phyloP scores from a whole-genome alignment of 2,113 vertebrate genomes.

The Donacobius atricapilla region DNA sequence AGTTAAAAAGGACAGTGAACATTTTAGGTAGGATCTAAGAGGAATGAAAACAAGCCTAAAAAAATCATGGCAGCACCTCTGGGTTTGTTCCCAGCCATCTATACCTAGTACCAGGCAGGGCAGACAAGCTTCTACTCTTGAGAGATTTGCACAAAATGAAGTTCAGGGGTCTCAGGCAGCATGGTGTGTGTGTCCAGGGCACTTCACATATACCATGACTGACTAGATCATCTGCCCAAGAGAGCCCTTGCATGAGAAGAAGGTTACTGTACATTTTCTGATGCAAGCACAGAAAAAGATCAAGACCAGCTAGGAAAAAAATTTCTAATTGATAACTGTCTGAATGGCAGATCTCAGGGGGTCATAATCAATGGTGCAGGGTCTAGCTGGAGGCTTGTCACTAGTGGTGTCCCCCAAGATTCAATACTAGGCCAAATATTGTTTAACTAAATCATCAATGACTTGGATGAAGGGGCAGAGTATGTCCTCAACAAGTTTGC shows the following conservation, averaged over 20 bases:
- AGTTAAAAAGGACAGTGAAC: not conserved
- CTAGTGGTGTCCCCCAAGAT: not conserved
- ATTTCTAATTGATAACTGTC: not conserved
- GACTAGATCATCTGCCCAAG: not conserved
- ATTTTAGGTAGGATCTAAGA: not conserved
- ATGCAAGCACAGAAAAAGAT: not conserved
- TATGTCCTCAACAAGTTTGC: not conserved
- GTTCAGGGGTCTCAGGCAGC: not conserved
- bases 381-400: not conserved
- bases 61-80: not conserved
- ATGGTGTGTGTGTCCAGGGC: too few relatives aligned
- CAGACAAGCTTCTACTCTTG: not conserved
- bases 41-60: not conserved
- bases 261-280: not conserved
- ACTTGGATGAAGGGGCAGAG: not conserved
- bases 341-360: not conserved
- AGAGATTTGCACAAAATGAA: not conserved
- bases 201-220: not conserved
- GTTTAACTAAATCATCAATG: not conserved
- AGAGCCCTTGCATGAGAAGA: not conserved
- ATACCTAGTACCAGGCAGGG: not conserved
- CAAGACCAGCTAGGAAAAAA: not conserved
- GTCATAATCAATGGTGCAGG: not conserved
- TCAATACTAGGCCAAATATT: not conserved
- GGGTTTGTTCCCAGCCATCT: not conserved